phyloP scores from a whole-genome alignment of 2,113 vertebrate genomes.

The Pteronura brasiliensis region DNA sequence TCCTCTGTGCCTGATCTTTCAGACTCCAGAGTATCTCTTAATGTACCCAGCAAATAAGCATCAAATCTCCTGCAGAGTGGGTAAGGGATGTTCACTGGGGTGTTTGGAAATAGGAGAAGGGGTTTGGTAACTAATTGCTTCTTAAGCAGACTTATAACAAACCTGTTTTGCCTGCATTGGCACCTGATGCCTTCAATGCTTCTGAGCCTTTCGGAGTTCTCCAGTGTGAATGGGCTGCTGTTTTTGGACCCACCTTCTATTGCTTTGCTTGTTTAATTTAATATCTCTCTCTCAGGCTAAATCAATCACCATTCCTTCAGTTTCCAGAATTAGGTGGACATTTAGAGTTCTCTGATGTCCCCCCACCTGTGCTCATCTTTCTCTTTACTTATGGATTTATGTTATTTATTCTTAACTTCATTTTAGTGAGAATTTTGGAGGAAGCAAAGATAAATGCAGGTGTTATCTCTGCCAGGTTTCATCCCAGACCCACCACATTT shows the following conservation, averaged over 20 bases:
- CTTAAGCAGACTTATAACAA: neutral
- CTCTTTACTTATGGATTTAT: neutral
- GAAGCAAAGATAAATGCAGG: neutral
- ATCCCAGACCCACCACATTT: neutral
- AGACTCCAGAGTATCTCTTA: neutral
- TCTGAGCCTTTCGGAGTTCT: neutral
- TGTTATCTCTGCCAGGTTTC: neutral
- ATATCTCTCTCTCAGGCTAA: neutral
- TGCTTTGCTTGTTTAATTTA: neutral
- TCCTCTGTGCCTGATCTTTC: neutral
- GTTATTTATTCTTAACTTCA: neutral
- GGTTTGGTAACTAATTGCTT: neutral
- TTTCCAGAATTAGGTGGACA: neutral
- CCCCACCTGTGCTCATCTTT: neutral
- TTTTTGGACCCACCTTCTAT: neutral
- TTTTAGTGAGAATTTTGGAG: neutral
- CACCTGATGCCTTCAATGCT: neutral
- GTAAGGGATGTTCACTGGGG: neutral
- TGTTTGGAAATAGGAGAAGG: neutral
- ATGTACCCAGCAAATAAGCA: neutral
- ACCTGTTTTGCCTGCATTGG: neutral
- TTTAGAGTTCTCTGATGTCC: neutral
- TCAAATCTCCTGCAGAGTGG: neutral
- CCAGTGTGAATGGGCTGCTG: neutral
- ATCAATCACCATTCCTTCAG: neutral